A percentile compares a stretch with the other conserved stretches of the same genome.
Conservation (phyloP, 2,797 vertebrate genomes). For the Molossus molossus region DNA sequence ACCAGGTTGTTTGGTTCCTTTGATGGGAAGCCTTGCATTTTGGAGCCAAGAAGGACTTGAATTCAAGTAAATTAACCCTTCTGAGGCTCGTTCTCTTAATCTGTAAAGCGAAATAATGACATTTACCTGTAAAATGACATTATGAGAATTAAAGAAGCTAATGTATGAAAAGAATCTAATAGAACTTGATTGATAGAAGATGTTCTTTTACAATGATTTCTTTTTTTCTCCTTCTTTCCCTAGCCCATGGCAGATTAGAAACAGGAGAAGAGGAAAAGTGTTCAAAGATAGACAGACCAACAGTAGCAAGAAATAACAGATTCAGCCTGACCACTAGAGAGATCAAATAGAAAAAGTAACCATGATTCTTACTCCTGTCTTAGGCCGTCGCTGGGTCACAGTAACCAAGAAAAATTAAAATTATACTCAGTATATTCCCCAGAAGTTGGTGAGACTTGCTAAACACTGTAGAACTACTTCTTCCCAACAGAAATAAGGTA, state of each 20-base stretch:
- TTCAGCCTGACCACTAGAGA: background rate
- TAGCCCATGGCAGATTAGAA: background rate
- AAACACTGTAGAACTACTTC: background rate
- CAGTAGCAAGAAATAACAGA: background rate
- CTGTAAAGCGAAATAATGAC: background rate
- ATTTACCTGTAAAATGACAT: background rate
- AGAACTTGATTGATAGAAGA: background rate
- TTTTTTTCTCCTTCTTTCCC: background rate
- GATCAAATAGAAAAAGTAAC: background rate
- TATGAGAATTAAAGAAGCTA: conserved; percentile 2
- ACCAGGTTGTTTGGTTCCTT: conserved; percentile 13
- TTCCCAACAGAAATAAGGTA: background rate
- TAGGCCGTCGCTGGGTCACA: background rate
- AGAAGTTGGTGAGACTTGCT: background rate
- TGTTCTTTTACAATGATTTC: background rate
- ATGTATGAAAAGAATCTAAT: background rate
- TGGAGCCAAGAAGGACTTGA: background rate
- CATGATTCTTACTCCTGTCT: background rate
- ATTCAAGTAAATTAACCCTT: conserved; percentile 64
- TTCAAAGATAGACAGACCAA: background rate
- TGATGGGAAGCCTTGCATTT: conserved; percentile 54
- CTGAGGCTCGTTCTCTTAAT: background rate
- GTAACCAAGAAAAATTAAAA: background rate
- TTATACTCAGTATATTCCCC: background rate
- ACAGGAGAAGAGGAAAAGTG: background rate